Evolutionary conservation across 1,140 invertebrate species (phyloP), one percentile per base, ranked within the genome.

Genomic region (Chlorops oryzae): DNA sequence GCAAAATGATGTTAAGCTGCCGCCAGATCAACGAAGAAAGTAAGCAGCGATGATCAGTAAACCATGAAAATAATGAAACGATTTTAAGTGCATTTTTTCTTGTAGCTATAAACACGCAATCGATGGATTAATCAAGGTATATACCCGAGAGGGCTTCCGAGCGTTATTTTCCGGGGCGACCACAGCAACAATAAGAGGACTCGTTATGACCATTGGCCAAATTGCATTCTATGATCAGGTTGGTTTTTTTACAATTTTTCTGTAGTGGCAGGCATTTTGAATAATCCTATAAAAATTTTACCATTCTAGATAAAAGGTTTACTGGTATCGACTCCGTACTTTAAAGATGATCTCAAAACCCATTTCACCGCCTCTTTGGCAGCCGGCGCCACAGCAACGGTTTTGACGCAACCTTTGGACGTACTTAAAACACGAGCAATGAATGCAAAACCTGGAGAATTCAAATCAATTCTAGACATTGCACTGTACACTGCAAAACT

Each of bases 1-100:
- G 97, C 97, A 99, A 74, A 99, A 99, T 78, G 97, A 99, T 77
- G 85, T 98, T 9, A 99, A 99, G 78, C 73, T 99, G 24, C 84
- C 92, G 18, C 59, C 72, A 45, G 90, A 94, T 34, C 78, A 88
- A 63, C 79, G 96, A 63, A 82, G 97, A 81, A 98, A 98, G 92
- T 96, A 78, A 81, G 83, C 78, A 18, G 37, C 15, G 2, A 32
- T 22, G 13, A 20, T 7, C 18, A 24, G 25, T 3, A 34, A 5
- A 5, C 32, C 13, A 23, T 21, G 10, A 2, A 27, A n/a, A 13
- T 37, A 22, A 27, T 38, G 18, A 32, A 10, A 27, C 20, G 3
- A 47, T 37, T 38, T 3, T n/a, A n/a, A n/a, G 45, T 34, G 20
- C 15, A 27, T 32, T 50, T 24, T 5, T 48, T 12, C 6, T 18